A percentile compares a stretch with the other conserved stretches of the same genome.
Evolutionary conservation across 2,888 invertebrate species (phyloP).

Genomic region (Cephus rjabovi): DNA sequence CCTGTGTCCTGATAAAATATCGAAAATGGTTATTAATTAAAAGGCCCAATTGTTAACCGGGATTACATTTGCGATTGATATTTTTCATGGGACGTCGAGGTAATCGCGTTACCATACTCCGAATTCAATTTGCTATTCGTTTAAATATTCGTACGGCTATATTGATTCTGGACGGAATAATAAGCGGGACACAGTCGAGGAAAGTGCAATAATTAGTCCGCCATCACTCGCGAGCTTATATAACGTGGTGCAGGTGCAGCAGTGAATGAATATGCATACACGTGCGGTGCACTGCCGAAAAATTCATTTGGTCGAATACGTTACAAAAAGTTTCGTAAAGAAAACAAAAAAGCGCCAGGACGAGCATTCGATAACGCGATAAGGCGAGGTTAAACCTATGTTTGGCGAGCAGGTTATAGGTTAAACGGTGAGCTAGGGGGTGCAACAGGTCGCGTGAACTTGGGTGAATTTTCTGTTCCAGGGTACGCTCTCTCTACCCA

Average conservation of each 20-base stretch:
- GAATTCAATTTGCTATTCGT: slow-evolving; percentile 57
- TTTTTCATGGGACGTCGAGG: slow-evolving; percentile 48
- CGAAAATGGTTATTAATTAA: slow-evolving; percentile 57
- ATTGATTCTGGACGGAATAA: slow-evolving; percentile 39
- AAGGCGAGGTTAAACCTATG: slow-evolving; percentile 66
- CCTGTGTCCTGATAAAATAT: slow-evolving; percentile 37
- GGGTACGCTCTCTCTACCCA: slow-evolving; percentile 59
- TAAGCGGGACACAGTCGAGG: slow-evolving; percentile 30
- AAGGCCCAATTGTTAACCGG: slow-evolving; percentile 57
- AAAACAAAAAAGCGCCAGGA: slow-evolving; percentile 23
- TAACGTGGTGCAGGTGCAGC: neutral
- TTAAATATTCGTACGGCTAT: slow-evolving; percentile 19
- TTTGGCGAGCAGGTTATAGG: slow-evolving; percentile 66
- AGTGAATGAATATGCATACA: neutral
- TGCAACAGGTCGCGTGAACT: slow-evolving; percentile 67
- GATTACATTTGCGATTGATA: slow-evolving; percentile 59
- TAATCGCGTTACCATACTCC: slow-evolving; percentile 55
- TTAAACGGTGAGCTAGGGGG: slow-evolving; percentile 66
- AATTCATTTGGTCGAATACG: neutral
- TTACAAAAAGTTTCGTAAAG: neutral
- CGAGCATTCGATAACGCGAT: slow-evolving; percentile 64
- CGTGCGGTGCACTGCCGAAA: neutral
- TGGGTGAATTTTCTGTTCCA: slow-evolving; percentile 66
- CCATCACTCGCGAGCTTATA: neutral
- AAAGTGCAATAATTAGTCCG: slow-evolving; percentile 34